A percentile compares a stretch with the other conserved stretches of the same genome.
Conservation (phyloP, 2,113 vertebrate species). For the Dunckerocampus dactyliophorus region DNA sequence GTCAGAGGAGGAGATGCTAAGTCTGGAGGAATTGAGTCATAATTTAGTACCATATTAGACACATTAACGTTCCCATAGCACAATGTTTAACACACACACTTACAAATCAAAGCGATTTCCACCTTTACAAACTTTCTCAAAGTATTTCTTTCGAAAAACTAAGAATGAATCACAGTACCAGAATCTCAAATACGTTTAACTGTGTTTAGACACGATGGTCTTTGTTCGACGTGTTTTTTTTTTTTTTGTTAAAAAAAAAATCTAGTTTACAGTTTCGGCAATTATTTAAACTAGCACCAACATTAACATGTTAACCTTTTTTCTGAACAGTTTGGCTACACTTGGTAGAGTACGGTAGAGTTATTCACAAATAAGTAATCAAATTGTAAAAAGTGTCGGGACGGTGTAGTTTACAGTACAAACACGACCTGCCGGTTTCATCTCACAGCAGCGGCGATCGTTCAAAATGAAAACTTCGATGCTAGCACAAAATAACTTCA, state of each 20-base stretch:
- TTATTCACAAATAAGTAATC: neutral
- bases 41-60: neutral
- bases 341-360: neutral
- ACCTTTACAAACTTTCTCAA: too few relatives aligned
- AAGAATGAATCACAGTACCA: too few relatives aligned
- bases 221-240: too few relatives aligned
- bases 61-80: too few relatives aligned
- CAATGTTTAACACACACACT: neutral
- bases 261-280: neutral
- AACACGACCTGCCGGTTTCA: constrained; percentile 16
- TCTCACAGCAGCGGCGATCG: constrained; percentile 3
- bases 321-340: rapidly evolving
- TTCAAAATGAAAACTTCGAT: constrained; percentile 7
- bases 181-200: too few relatives aligned
- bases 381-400: neutral
- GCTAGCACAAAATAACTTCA: neutral
- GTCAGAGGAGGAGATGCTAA: constrained; percentile 17
- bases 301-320: neutral
- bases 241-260: too few relatives aligned
- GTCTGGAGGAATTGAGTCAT: neutral
- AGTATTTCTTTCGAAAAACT: too few relatives aligned
- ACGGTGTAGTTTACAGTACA: neutral
- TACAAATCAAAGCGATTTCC: too few relatives aligned
- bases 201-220: too few relatives aligned
- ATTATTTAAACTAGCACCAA: neutral